Percentiles rank a stretch among this genome's conserved stretches.
Conservation (phyloP, 2,113 vertebrate genomes). For the Scomber colias region DNA sequence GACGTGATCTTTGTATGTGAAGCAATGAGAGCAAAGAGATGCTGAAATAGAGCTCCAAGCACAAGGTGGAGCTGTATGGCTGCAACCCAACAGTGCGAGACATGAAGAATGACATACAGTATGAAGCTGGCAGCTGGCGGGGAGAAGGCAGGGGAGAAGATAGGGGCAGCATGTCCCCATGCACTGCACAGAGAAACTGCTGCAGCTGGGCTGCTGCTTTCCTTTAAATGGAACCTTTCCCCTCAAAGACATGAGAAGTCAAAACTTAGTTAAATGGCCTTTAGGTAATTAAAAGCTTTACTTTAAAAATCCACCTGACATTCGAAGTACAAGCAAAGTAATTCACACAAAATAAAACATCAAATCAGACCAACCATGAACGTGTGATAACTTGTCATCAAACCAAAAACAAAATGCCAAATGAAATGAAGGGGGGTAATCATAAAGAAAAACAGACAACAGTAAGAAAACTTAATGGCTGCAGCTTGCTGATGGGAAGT, state of each 20-base stretch:
- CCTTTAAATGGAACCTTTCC: conserved; percentile 64
- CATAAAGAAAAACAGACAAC: conserved; percentile 73
- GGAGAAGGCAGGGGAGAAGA: conserved; percentile 36
- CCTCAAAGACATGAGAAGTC: conserved; percentile 85
- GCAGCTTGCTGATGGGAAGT: conserved; percentile 85
- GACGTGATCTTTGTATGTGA: conserved; percentile 7
- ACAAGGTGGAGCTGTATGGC: conserved; percentile 5
- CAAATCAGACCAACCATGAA: conserved; percentile 75
- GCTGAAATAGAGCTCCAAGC: conserved; percentile 43
- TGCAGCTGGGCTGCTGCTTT: conserved; percentile 42
- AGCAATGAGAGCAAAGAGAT: conserved; percentile 48
- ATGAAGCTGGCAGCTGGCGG: conserved; percentile 52
- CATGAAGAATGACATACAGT: conserved; percentile 35
- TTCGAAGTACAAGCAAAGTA: conserved; percentile 75
- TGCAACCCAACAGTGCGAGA: conserved; percentile 19
- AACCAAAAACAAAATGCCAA: conserved; percentile 60
- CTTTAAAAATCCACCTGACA: conserved; percentile 73
- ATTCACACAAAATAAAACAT: conserved; percentile 76
- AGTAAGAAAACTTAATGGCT: conserved; percentile 80
- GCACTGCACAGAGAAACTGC: conserved; percentile 59
- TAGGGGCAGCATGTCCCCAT: conserved; percentile 52
- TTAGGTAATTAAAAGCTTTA: conserved; percentile 82
- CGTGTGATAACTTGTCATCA: conserved; percentile 73
- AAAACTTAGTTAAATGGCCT: conserved; percentile 87
- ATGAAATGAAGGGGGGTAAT: conserved; percentile 70